Evolutionary conservation across 2,113 vertebrate genomes (phyloP).

Genomic region (Microtus richardsoni): DNA sequence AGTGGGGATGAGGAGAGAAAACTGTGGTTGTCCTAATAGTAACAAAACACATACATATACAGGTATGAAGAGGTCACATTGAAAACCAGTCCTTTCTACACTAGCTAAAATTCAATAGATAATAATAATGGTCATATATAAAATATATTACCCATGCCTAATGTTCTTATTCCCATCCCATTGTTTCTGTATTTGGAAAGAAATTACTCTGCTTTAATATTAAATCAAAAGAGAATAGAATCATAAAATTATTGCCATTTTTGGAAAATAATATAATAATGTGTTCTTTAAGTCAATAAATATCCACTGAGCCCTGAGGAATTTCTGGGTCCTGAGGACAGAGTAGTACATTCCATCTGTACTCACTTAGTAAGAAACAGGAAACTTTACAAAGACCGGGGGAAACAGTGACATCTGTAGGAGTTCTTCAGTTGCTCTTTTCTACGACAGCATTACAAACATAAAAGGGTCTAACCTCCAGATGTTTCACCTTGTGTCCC

Average conservation of each 20-base stretch:
- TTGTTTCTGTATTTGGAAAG: not conserved
- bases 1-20: not conserved
- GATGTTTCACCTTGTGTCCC: not conserved
- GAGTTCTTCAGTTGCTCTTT: not conserved
- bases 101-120: not conserved
- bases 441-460: not conserved
- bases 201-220: not conserved
- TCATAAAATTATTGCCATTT: constrained; percentile 18
- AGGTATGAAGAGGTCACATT: not conserved
- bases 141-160: not conserved
- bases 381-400: not conserved
- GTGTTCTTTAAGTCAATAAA: not conserved
- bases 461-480: constrained; percentile 3
- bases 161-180: not conserved
- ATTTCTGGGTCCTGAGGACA: not conserved
- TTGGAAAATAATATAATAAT: constrained; percentile 8
- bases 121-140: not conserved
- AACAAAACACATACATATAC: not conserved
- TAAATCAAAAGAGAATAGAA: constrained; percentile 48
- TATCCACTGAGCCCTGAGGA: not conserved
- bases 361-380: not conserved
- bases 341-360: not conserved
- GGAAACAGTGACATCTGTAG: not conserved
- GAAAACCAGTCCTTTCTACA: not conserved
- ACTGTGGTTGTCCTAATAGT: not conserved